Base-by-base conservation (phyloP, 2,888 invertebrate genomes). In the Tribolium freemani region DNA sequence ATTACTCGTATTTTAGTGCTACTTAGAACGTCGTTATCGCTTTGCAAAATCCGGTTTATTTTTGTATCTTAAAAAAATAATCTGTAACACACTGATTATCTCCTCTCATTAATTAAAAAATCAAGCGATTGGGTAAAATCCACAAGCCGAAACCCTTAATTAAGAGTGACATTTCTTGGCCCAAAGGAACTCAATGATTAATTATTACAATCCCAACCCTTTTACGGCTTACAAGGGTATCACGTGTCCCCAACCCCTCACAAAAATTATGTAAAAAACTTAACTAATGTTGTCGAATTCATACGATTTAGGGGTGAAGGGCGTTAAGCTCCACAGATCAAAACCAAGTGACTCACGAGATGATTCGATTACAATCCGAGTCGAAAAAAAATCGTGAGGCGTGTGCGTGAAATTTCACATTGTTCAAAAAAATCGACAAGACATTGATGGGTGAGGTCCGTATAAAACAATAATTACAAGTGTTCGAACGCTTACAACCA, bases 311-410 rank as follows among this genome's bases (percentile, higher is more conserved):
- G 26, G 60, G 69, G 69, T 50, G 21, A 13, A 38, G 82, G 82
- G 82, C 76, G 82, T 79, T 78, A 79, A 77, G 82, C 79, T 79
- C 74, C 76, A 75, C 77, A 76, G 82, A 81, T 82, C 81, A 82
- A 79, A 82, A 75, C 71, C 61, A 74, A 80, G 56, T 76, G 68
- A 78, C 75, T 81, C 79, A 81, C 75, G 77, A 79, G 79, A 78
- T 80, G 76, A 82, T 80, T 81, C 68, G 78, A 81, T 82, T 81
- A 81, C 76, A 54, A 61, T 73, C 61, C 63, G 73, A 77, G 67
- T 57, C 69, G 64, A 30, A n/a, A 26, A 26, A 26, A 26, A 26
- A 26, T 26, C 10, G 2, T 38, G 8, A 13, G 64, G 64, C 20
- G 64, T 63, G 64, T 44, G 64, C 53, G 64, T 64, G 53, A 64